phyloP scores from a whole-genome alignment of 1,140 invertebrate genomes.

The Heliconius melpomene region DNA sequence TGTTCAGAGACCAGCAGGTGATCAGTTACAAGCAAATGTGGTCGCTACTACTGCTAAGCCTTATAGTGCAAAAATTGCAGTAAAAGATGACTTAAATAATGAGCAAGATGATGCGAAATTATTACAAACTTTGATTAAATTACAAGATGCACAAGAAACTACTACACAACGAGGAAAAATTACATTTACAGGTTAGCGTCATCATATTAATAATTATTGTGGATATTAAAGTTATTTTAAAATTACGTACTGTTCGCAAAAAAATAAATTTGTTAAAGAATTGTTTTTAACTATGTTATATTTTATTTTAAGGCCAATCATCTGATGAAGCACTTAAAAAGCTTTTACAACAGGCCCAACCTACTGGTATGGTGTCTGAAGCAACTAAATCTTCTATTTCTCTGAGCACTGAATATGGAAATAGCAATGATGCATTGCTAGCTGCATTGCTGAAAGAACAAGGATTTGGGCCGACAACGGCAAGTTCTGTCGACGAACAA shows the following conservation, averaged over 20 bases:
- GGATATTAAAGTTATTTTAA: neutral
- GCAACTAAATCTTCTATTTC: conserved; percentile 72
- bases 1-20: conserved; percentile 51
- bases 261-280: neutral
- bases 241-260: neutral
- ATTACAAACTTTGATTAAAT: conserved; percentile 75
- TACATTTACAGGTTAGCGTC: conserved; percentile 61
- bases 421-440: conserved; percentile 84
- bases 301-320: conserved; percentile 61
- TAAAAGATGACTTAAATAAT: conserved; percentile 71
- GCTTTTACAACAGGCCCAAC: conserved; percentile 66
- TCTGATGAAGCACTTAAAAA: conserved; percentile 73
- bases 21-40: conserved; percentile 32
- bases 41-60: conserved; percentile 51
- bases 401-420: conserved; percentile 80
- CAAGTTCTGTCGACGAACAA: conserved; percentile 82
- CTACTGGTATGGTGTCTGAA: conserved; percentile 69
- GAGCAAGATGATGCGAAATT: conserved; percentile 74
- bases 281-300: neutral
- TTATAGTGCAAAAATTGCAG: conserved; percentile 67
- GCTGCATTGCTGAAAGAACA: conserved; percentile 85
- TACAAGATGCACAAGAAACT: conserved; percentile 74
- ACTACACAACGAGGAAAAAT: conserved; percentile 68
- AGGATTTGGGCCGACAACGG: conserved; percentile 85
- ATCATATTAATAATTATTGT: neutral